phyloP scores from a whole-genome alignment of 2,113 vertebrate species.

The Leuciscus idus region DNA sequence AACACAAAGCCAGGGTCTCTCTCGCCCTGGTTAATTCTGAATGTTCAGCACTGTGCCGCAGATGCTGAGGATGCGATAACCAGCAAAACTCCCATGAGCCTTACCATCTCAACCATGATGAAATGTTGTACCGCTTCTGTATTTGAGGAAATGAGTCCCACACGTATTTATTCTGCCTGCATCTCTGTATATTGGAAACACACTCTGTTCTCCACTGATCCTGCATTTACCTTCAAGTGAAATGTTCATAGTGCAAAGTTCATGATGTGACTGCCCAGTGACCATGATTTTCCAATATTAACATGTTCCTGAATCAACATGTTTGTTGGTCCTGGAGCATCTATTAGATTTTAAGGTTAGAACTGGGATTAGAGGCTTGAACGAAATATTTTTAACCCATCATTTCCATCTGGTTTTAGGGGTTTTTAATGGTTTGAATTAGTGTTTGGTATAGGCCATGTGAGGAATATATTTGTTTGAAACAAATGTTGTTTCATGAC shows the following conservation, averaged over 20 bases:
- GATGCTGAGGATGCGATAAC: constrained; percentile 11
- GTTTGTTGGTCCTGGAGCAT: not conserved
- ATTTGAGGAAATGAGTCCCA: constrained; percentile 3
- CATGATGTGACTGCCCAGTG: too few species aligned
- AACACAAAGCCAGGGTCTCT: not conserved
- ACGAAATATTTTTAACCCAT: not conserved
- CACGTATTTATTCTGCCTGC: not conserved
- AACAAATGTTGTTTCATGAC: not conserved
- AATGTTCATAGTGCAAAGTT: not conserved
- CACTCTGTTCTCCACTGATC: not conserved
- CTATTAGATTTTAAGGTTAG: not conserved
- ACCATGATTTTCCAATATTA: not conserved
- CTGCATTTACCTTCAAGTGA: not conserved
- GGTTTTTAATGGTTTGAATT: not conserved
- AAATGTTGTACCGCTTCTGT: constrained; percentile 4
- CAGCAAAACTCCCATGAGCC: not conserved
- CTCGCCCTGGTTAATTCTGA: not conserved
- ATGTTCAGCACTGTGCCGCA: constrained; percentile 3
- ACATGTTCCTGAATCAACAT: not conserved
- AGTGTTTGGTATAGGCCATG: not conserved
- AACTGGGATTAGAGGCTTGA: not conserved
- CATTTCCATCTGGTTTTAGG: not conserved
- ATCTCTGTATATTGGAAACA: not conserved
- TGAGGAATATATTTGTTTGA: not conserved
- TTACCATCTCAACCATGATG: not conserved